Evolutionary conservation across 1,140 invertebrate species (phyloP), one percentile per base, ranked within the genome.

Genomic region (Eulimnadia texana): DNA sequence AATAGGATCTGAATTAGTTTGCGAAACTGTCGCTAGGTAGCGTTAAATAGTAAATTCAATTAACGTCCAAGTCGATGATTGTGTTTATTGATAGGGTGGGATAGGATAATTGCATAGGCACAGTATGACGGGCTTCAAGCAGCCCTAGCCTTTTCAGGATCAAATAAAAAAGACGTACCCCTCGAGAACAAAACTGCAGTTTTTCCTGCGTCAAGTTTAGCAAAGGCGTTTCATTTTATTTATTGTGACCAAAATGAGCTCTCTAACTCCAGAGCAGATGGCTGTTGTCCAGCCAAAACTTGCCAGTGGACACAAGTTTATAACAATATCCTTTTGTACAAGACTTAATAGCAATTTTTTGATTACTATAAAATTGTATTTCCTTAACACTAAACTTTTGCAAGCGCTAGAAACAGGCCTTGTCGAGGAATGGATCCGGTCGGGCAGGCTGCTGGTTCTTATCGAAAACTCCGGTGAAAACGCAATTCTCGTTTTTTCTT

Each of bases 401-500:
- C 33, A 61, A 58, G 52, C 54, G 24, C 63, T 58, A 65, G 77
- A 79, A 67, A 78, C 75, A 53, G 78, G 72, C 28, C 69, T 80
- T 33, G 76, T 81, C 64, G 74, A 80, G 69, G 77, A 78, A 25
- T 79, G 76, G 74, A 67, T 75, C 2, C 77, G 77, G 63, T 72
- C 73, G 6, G 70, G 74, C 22, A 70, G 78, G 65, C 71, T 86
- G 42, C 68, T 88, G 49, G 81, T 82, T 55, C 72, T 88, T 61
- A 80, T 88, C 22, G 81, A 83, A 61, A 81, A 83, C 65, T 74
- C 77, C 58, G 72, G 71, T 16, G 80, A 82, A 42, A 76, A 77
- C 70, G 83, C 80, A 66, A 73, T 85, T 64, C 80, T 85, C 64
- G 75, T 84, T 57, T 78, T 85, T 64, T 73, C 77, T 49, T 76